Evolutionary conservation across 1,140 invertebrate genomes (phyloP).

Genomic region (Asbolus verrucosus): DNA sequence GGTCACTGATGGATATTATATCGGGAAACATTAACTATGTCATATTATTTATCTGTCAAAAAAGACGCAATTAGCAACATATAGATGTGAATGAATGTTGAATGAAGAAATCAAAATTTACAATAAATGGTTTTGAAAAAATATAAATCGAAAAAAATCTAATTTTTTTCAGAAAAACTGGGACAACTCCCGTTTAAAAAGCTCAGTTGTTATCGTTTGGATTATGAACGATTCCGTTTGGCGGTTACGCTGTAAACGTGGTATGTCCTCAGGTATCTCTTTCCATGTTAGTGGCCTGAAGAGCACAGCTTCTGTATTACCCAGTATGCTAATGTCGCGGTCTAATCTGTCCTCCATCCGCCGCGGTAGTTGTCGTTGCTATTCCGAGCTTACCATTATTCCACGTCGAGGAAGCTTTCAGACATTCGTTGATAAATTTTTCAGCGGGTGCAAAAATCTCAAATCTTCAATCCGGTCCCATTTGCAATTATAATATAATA

Average conservation of each 20-base stretch:
- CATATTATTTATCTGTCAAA: too few species aligned
- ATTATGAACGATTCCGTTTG: too few species aligned
- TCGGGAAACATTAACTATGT: too few species aligned
- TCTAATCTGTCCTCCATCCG: slow-evolving; percentile 44
- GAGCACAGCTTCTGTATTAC: slow-evolving; percentile 44
- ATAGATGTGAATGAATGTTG: too few species aligned
- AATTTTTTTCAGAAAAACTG: too few species aligned
- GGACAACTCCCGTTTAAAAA: too few species aligned
- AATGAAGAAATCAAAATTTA: too few species aligned
- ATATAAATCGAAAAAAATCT: too few species aligned
- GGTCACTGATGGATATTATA: too few species aligned
- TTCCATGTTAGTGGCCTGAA: slow-evolving; percentile 37
- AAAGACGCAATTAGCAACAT: too few species aligned
- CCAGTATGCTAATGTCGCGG: slow-evolving; percentile 44
- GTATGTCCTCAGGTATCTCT: slow-evolving; percentile 21
- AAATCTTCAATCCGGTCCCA: slow-evolving; percentile 19
- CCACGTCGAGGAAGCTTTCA: background rate
- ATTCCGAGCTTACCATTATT: background rate
- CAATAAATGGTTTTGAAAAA: too few species aligned
- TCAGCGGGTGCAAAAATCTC: slow-evolving; percentile 8
- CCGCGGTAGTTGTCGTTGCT: slow-evolving; percentile 26
- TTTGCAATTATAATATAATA: slow-evolving; percentile 33
- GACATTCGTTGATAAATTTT: slow-evolving; percentile 18
- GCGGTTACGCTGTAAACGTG: background rate
- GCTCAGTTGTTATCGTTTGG: too few species aligned